Evolutionary conservation across 2,888 invertebrate genomes (phyloP).

Genomic region (Drosophila hawaiiensis): DNA sequence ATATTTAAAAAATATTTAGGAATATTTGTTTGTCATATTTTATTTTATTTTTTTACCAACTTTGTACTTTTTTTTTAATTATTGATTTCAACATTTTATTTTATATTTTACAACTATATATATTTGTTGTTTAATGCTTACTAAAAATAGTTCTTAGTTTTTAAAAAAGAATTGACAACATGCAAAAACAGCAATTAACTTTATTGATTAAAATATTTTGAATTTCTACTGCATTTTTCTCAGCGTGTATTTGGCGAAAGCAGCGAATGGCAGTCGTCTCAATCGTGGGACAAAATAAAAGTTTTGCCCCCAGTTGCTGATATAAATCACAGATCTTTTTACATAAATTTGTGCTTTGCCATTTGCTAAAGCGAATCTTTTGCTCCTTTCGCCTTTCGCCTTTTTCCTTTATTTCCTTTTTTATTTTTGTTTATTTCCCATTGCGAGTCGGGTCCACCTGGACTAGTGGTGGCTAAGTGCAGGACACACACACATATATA

Average conservation of each 20-base stretch:
- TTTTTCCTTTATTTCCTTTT: conserved; percentile 16
- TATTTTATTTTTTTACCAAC: background rate
- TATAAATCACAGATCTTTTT: conserved; percentile 85
- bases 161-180: no score
- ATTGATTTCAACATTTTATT: background rate
- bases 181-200: background rate
- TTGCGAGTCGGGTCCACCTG: conserved; percentile 53
- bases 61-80: rapidly evolving
- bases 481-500: conserved; percentile 25
- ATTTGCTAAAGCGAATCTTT: conserved; percentile 69
- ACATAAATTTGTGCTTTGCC: conserved; percentile 85
- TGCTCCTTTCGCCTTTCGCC: conserved; percentile 28
- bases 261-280: conserved; percentile 39
- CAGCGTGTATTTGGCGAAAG: conserved; percentile 15
- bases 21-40: background rate
- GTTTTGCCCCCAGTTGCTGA: conserved; percentile 68
- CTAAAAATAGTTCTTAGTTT: rapidly evolving
- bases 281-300: conserved; percentile 75
- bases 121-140: background rate
- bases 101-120: background rate
- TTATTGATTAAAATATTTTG: background rate
- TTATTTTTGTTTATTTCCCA: conserved; percentile 31
- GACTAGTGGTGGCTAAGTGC: conserved; percentile 67
- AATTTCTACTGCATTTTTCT: conserved; percentile 8
- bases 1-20: background rate